Base-by-base conservation (phyloP, 2,113 vertebrate species). In the Colaptes auratus region DNA sequence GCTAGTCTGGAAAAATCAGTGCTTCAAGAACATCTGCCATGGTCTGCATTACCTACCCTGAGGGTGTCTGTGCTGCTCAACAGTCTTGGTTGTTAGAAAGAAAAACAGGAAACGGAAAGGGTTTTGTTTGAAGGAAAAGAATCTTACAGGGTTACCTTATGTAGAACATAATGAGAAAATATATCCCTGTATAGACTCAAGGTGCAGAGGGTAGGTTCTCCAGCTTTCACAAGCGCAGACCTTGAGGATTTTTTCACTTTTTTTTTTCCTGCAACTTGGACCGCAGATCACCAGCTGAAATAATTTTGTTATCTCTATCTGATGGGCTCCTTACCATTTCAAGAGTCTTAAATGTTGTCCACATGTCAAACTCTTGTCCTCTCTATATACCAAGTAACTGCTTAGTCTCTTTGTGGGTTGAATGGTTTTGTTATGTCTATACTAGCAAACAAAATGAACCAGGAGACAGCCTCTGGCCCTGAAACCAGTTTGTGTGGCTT, bases 61-160 rank as follows among this genome's bases (percentile, higher is more conserved):
- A 82, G 90, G 66, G 69, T 50, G 52, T 88, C 94, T 93, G 92
- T 69, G 53, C 52, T 92, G 95, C 48, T 67, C 80, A 90, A 76
- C 52, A 72, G 78, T 61, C 72, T 89, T 60, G 12, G 19, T 79
- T 83, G 55, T 88, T 77, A 73, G 31, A 44, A 91, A 83, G 16
- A 24, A 64, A 91, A 92, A 66, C 10, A 58, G 19, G 36, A 77
- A 75, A 74, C 13, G 27, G 18, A 36, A 85, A 44, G 35, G n/a
- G 1, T 9, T 92, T 87, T 70, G 25, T 82, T 48, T 64, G 36
- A 84, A 72, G 18, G 12, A 35, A 81, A 86, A 85, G 31, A 23
- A 17, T 55, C 20, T 82, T 39, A 27, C 9, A 17, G 61, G 10
- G 24, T 67, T 85, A 75, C 28, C 33, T 42, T 72, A 76, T 77